Evolutionary conservation across 2,888 invertebrate species (phyloP).

Genomic region (Leptinotarsa haldemani): DNA sequence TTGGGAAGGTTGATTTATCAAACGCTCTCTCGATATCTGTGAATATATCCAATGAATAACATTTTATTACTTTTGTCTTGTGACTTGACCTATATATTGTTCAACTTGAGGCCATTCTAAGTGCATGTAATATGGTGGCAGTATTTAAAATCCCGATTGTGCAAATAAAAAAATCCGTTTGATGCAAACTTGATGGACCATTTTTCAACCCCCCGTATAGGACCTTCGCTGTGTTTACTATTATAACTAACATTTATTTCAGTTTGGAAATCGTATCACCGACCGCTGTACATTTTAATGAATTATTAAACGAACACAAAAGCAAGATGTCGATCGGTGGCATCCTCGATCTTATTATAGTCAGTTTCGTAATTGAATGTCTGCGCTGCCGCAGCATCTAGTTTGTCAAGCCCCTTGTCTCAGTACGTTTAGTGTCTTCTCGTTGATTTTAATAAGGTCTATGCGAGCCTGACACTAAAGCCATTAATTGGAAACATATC

Average conservation of each 20-base stretch:
- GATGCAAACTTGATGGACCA: too few relatives aligned
- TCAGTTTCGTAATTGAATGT: conserved; percentile 58
- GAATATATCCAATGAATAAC: too few relatives aligned
- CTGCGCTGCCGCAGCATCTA: conserved; percentile 51
- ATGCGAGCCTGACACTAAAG: conserved; percentile 41
- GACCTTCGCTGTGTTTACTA: not conserved
- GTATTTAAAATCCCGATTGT: too few relatives aligned
- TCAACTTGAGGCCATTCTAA: too few relatives aligned
- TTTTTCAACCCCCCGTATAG: not conserved
- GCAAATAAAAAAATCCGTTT: too few relatives aligned
- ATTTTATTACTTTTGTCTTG: too few relatives aligned
- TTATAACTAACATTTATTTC: not conserved
- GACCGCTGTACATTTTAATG: conserved; percentile 9
- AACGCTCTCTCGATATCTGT: too few relatives aligned
- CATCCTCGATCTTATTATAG: conserved; percentile 50
- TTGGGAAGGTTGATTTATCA: too few relatives aligned
- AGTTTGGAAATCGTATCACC: not conserved
- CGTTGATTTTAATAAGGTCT: conserved; percentile 56
- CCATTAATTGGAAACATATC: conserved; percentile 48
- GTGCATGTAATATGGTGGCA: too few relatives aligned
- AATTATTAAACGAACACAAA: conserved; percentile 21
- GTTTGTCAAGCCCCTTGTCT: conserved; percentile 54
- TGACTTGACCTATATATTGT: too few relatives aligned
- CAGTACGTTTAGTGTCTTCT: conserved; percentile 53
- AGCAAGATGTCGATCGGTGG: conserved; percentile 24